Conservation (phyloP, 1,140 invertebrate species). For the Leptonema lineaticorne region DNA sequence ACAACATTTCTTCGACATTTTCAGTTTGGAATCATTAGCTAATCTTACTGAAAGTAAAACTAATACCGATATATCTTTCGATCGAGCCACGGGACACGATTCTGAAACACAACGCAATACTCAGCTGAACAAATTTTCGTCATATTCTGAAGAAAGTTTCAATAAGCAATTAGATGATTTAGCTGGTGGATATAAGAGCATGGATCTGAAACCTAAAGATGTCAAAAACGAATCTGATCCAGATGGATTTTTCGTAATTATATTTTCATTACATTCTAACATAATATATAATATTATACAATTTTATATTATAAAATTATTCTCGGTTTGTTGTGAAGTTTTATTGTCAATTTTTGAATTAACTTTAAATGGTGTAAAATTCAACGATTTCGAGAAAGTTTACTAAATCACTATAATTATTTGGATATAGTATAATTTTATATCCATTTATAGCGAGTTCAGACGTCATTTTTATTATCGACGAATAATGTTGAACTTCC, state of each 20-base stretch:
- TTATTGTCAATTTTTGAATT: too few species aligned
- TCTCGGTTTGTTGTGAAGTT: too few species aligned
- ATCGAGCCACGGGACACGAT: constrained; percentile 50
- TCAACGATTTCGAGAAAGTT: too few species aligned
- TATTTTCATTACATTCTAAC: not conserved
- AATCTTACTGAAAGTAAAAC: constrained; percentile 62
- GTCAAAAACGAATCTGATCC: constrained; percentile 20
- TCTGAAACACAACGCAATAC: constrained; percentile 62
- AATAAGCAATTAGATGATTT: constrained; percentile 51
- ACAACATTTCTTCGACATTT: not conserved
- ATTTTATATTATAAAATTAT: too few species aligned
- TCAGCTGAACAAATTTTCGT: constrained; percentile 58
- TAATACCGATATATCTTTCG: constrained; percentile 53
- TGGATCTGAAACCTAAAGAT: constrained; percentile 17
- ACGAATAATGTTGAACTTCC: too few species aligned
- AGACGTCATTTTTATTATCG: too few species aligned
- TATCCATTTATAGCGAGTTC: too few species aligned
- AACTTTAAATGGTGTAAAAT: too few species aligned
- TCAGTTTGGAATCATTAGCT: constrained; percentile 62
- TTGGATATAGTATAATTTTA: too few species aligned
- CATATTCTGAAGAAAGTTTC: constrained; percentile 49
- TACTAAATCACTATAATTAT: too few species aligned
- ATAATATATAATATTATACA: not conserved
- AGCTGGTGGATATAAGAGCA: constrained; percentile 45
- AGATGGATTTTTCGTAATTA: constrained; percentile 15